Percentiles rank a stretch among this genome's conserved stretches.
These are phyloP conservation scores for Callopanchax toddi DNA, from an alignment of 2,113 vertebrate genomes.

Conservation along the genomic window DNA sequence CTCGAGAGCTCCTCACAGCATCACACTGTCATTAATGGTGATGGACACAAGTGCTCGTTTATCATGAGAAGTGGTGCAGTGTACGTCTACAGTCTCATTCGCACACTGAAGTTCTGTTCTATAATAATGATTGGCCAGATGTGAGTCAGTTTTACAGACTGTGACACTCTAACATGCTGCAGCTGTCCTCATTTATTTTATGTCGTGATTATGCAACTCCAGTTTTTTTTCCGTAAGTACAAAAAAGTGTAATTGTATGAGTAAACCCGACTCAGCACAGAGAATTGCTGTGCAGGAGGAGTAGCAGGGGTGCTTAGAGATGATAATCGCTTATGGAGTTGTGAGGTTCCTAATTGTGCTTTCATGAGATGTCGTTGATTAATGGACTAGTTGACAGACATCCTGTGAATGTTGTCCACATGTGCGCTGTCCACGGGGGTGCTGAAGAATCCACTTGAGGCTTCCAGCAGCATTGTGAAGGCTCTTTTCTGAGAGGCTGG, in stretches of 20 bases:
- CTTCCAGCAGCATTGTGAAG: constrained; percentile 69
- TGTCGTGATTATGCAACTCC: constrained; percentile 32
- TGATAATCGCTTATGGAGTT: constrained; percentile 58
- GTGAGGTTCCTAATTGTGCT: constrained; percentile 65
- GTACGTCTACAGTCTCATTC: constrained; percentile 42
- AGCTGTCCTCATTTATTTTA: constrained; percentile 31
- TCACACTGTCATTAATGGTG: too few species aligned
- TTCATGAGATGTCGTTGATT: constrained; percentile 71
- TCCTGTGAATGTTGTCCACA: constrained; percentile 76
- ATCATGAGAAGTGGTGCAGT: constrained; percentile 58
- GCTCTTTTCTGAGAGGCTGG: constrained; percentile 56
- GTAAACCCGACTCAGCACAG: neutral
- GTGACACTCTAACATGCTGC: constrained; percentile 22
- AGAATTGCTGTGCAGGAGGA: constrained; percentile 16
- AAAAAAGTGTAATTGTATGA: constrained; percentile 23
- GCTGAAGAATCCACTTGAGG: constrained; percentile 75
- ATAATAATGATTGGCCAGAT: constrained; percentile 53
- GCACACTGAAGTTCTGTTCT: constrained; percentile 63
- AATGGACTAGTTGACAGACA: constrained; percentile 69
- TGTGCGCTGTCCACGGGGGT: constrained; percentile 75
- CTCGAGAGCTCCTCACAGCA: constrained; percentile 19
- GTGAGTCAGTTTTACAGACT: constrained; percentile 18
- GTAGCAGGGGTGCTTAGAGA: constrained; percentile 46
- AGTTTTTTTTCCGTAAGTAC: constrained; percentile 15
- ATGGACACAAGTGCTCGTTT: constrained; percentile 68